phyloP scores from a whole-genome alignment of 1,140 invertebrate species.

The Hylyphantes graminicola region DNA sequence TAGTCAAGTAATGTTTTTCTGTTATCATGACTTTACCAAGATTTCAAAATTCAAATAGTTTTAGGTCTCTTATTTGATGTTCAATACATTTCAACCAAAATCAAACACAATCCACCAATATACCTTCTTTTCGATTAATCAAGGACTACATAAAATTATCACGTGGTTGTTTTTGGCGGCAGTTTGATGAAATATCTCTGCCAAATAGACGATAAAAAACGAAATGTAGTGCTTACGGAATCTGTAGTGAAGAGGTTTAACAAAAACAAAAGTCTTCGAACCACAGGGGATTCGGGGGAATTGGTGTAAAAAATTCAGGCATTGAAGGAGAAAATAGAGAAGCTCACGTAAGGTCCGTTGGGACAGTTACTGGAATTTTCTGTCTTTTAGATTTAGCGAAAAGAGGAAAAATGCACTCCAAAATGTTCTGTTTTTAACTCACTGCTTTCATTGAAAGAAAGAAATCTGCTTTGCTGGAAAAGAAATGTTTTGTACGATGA shows the following conservation, averaged over 20 bases:
- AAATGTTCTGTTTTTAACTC: conserved; percentile 60
- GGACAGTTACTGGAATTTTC: conserved; percentile 59
- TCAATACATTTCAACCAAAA: no score
- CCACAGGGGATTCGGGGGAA: conserved; percentile 47
- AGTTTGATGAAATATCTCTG: no score
- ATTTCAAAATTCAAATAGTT: no score
- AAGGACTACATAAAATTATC: no score
- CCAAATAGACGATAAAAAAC: no score
- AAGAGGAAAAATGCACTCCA: conserved; percentile 41
- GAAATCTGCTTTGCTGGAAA: conserved; percentile 40
- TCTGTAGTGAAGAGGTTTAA: conserved; percentile 39
- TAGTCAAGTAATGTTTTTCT: no score
- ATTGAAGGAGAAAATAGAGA: conserved; percentile 58
- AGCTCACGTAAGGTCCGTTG: conserved; percentile 46
- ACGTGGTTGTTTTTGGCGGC: no score
- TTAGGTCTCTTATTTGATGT: no score
- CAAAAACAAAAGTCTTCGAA: conserved; percentile 36
- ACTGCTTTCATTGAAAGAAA: conserved; percentile 52
- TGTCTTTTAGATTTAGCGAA: conserved; percentile 60
- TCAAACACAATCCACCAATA: no score
- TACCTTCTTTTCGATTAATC: no score
- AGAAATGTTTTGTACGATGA: conserved; percentile 35
- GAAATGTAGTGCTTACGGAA: not conserved
- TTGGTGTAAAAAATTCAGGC: conserved; percentile 59
- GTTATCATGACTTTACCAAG: no score